phyloP scores from a whole-genome alignment of 2,797 vertebrate genomes.

The Scomberomorus guttatus region DNA sequence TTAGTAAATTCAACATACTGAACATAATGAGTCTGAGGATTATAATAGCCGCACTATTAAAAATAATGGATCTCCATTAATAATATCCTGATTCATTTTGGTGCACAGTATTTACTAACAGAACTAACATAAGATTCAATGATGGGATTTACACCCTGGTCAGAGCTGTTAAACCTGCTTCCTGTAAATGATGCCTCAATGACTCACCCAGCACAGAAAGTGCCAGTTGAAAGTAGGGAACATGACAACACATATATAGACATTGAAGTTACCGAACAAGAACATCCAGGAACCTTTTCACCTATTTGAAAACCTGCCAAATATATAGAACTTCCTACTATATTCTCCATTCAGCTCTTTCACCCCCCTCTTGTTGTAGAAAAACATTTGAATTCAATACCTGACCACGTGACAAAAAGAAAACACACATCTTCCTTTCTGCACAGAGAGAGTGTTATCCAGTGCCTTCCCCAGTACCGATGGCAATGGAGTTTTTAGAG shows the following conservation, averaged over 20 bases:
- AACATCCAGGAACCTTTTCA: not conserved
- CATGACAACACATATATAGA: not conserved
- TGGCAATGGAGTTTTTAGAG: not conserved
- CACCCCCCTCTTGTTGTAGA: not conserved
- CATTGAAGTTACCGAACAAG: not conserved
- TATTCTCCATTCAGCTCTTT: not conserved
- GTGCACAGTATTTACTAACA: not conserved
- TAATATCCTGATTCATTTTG: not conserved
- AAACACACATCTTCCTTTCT: not conserved
- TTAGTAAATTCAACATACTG: not conserved
- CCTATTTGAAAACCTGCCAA: not conserved
- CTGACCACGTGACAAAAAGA: not conserved
- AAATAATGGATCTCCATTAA: not conserved
- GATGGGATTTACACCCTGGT: not conserved
- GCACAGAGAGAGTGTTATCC: not conserved
- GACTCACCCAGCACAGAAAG: accelerated
- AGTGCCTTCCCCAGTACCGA: not conserved
- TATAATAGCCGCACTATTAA: not conserved
- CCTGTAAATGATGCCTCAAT: not conserved
- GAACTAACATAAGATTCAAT: not conserved
- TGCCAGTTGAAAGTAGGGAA: not conserved
- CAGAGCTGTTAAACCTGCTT: conserved; percentile 4
- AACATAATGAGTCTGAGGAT: not conserved
- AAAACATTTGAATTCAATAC: not conserved
- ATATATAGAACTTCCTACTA: not conserved